Conservation (phyloP, 2,797 vertebrate species). For the Enteromius anoplus region DNA sequence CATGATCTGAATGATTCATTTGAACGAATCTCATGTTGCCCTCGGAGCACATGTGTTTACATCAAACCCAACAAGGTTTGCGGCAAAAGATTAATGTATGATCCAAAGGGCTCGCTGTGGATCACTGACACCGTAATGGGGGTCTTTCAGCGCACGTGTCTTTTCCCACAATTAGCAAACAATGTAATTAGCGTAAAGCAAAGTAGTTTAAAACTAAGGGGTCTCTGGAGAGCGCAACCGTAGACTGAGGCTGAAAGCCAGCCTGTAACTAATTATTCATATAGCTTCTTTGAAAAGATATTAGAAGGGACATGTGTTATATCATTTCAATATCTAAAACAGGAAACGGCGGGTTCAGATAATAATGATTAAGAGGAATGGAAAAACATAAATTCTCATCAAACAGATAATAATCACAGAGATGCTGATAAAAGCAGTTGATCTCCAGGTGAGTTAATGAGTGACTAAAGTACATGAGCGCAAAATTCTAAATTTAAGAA, state of each 20-base stretch:
- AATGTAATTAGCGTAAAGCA: conserved; percentile 49
- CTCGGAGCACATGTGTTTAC: conserved; percentile 13
- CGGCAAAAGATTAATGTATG: conserved; percentile 4
- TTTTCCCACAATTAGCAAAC: conserved; percentile 45
- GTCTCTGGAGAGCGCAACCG: conserved; percentile 44
- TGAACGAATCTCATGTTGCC: conserved; percentile 31
- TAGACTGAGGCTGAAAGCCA: conserved; percentile 32
- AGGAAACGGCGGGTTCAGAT: conserved; percentile 13
- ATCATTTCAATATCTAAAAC: conserved; percentile 30
- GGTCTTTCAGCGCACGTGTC: conserved; percentile 24
- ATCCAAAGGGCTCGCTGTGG: conserved; percentile 26
- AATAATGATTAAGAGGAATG: conserved; percentile 44
- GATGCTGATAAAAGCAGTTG: not conserved
- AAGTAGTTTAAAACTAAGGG: conserved; percentile 42
- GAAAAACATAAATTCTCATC: conserved; percentile 30
- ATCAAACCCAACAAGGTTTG: conserved; percentile 32
- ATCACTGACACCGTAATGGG: conserved; percentile 29
- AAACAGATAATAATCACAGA: conserved; percentile 34
- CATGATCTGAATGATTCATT: conserved; percentile 28
- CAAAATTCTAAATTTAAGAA: not conserved
- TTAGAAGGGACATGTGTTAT: conserved; percentile 30
- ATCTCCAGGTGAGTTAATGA: not conserved
- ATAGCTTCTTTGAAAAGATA: conserved; percentile 49
- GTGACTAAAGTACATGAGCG: not conserved
- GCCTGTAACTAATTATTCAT: conserved; percentile 45